Base-by-base conservation (phyloP, 2,113 vertebrate genomes). In the Notothenia coriiceps region DNA sequence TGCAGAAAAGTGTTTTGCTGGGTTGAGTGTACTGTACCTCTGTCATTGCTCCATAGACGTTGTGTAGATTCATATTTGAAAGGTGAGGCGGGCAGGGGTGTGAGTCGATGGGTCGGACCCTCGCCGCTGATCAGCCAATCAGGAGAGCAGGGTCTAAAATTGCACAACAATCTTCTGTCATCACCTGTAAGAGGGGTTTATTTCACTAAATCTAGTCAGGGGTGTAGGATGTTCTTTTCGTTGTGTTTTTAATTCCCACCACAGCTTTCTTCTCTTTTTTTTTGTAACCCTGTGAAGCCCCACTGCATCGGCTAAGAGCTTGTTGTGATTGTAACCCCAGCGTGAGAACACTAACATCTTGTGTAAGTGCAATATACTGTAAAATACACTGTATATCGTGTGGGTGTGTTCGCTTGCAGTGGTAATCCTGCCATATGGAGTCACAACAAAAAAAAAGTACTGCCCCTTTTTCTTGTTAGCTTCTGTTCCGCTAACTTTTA, bases 331-430 rank as follows among this genome's bases (percentile, higher is more conserved):
- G 84, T 89, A 80, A 84, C 71, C 81, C 83, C 90, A 59, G 90
- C 80, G 82, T 83, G 82, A 90, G 77, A 88, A 91, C 86, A 86
- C 91, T 89, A 91, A 88, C 85, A 92, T 83, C 82, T 82, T 79
- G 88, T 90, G 76, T 91, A 95, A 93, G 88, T 90, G 76, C 92
- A 95, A 93, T 94, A 92, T 81, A 91, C 86, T 92, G 87, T 91
- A 85, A 86, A 49, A 74, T 79, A 90, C 90, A 90, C 90, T 93
- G 90, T 72, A 88, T 56, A 78, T 75, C 68, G 72, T 55, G 47
- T 40, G 69, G 85, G 74, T 68, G 68, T 22, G 40, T 65, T 50
- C 44, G 55, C 70, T 50, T 49, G 55, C 70, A 63, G 51, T 1
- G 5, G 51, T 54, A 25, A 56, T 57, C 77, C 80, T 71, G 79